Evolutionary conservation across 2,797 vertebrate species (phyloP).

Genomic region (Pempheris klunzingeri): DNA sequence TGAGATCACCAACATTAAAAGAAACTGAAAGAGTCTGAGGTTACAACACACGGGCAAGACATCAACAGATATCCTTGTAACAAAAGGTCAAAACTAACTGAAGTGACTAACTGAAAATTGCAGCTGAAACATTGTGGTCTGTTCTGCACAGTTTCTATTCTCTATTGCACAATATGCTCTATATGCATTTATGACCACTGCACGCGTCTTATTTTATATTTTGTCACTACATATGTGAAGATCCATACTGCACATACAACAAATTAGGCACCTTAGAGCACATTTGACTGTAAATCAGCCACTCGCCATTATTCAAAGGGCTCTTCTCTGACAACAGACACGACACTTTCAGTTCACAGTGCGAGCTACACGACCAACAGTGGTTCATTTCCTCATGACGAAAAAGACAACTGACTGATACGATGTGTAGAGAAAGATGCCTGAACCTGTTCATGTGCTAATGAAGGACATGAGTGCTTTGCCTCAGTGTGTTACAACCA

Average conservation of each 20-base stretch:
- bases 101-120: neutral
- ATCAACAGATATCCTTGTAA: neutral
- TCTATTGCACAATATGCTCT: conserved; percentile 13
- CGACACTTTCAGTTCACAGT: neutral
- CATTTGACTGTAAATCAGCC: conserved; percentile 1
- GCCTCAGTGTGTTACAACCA: neutral
- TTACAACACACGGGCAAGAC: neutral
- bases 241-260: neutral
- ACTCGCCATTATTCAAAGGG: neutral
- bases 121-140: conserved; percentile 4
- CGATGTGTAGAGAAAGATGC: neutral
- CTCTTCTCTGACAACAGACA: neutral
- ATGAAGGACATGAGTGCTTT: neutral
- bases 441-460: neutral
- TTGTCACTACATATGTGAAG: neutral
- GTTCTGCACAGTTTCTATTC: conserved; percentile 11
- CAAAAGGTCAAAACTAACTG: conserved; percentile 7
- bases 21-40: neutral
- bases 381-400: neutral
- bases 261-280: neutral
- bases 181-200: neutral
- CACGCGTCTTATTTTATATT: neutral
- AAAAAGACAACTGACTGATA: neutral
- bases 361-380: neutral
- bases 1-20: neutral